phyloP scores from a whole-genome alignment of 2,888 invertebrate genomes.

The Ceriagrion tenellum region DNA sequence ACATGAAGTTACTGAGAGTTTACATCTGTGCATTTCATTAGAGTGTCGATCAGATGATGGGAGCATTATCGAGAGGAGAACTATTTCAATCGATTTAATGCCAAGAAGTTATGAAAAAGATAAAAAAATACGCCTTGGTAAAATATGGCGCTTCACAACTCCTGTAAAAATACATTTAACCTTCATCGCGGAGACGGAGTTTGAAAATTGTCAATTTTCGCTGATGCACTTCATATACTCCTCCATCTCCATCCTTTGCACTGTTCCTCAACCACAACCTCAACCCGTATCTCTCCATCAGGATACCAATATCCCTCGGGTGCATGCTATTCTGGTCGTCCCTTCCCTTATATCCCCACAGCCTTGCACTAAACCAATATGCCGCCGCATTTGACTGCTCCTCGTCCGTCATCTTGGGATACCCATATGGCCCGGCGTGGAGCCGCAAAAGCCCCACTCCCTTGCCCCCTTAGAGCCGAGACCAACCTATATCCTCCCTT shows the following conservation, averaged over 20 bases:
- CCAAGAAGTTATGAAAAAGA: too few species aligned
- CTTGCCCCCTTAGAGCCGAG: neutral
- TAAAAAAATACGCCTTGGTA: too few species aligned
- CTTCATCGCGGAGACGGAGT: too few species aligned
- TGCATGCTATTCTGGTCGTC: neutral
- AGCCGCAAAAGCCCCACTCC: slow-evolving; percentile 4
- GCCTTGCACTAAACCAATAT: neutral
- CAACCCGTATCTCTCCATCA: neutral
- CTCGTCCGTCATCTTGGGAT: neutral
- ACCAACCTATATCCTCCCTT: neutral
- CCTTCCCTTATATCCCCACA: neutral
- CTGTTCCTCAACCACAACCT: neutral
- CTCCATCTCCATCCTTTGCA: neutral
- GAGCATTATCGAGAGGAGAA: too few species aligned
- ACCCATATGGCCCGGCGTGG: neutral
- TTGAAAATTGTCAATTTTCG: too few species aligned
- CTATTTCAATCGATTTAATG: too few species aligned
- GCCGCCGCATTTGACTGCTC: neutral
- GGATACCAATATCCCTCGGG: neutral
- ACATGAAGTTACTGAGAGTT: too few species aligned
- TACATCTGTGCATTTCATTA: too few species aligned
- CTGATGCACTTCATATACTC: too few species aligned
- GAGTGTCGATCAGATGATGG: too few species aligned
- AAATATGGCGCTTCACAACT: too few species aligned
- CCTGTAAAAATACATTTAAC: too few species aligned